A percentile compares a stretch with the other conserved stretches of the same genome.
These are phyloP conservation scores for Eonycteris spelaea DNA, from an alignment of 2,113 vertebrate genomes.

Conservation along the genomic window DNA sequence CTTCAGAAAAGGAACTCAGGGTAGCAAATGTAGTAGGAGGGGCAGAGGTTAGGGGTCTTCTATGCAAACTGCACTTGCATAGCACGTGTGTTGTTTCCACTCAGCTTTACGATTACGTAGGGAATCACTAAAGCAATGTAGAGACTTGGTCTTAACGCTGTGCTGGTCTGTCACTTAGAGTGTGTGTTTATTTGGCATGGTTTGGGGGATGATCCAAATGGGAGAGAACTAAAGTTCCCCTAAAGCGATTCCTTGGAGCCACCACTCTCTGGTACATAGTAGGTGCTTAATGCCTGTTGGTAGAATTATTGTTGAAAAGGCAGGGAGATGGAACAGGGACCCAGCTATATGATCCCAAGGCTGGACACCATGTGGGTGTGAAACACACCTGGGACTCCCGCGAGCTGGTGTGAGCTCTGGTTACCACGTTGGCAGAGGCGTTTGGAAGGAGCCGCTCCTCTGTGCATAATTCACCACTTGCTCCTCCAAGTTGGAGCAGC, in stretches of 20 bases:
- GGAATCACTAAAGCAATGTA: neutral
- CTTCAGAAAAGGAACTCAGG: neutral
- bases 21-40: neutral
- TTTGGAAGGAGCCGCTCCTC: neutral
- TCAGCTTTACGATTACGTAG: neutral
- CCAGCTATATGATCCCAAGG: constrained; percentile 61
- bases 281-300: neutral
- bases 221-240: neutral
- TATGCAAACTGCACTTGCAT: neutral
- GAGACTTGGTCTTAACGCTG: neutral
- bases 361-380: constrained; percentile 54
- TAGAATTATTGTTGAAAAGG: neutral
- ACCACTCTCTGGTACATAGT: neutral
- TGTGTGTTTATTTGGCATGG: neutral
- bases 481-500: neutral
- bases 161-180: too few species aligned
- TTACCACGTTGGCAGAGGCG: constrained; percentile 40
- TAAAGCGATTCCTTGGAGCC: neutral
- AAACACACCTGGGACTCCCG: constrained; percentile 58
- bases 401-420: neutral
- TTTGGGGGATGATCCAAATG: neutral
- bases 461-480: neutral
- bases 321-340: neutral
- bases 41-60: neutral
- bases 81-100: neutral